Evolutionary conservation across 2,888 invertebrate genomes (phyloP), one percentile per base, ranked within the genome.

Genomic region (Entomobrya proxima): DNA sequence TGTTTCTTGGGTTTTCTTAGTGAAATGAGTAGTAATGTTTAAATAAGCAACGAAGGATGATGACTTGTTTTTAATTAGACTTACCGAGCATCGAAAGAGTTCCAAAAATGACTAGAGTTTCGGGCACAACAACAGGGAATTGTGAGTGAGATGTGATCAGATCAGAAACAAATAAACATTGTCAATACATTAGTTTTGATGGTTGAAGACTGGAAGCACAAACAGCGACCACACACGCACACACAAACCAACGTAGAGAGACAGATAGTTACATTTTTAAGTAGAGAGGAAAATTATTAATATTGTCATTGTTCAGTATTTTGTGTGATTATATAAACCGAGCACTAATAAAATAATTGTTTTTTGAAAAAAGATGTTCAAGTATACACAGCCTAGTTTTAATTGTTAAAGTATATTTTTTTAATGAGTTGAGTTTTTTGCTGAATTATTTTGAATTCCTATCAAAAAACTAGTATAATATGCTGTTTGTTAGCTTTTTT

Each of bases 21-120:
- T 75, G 82, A 82, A 58, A 79, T 74, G 78, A 78, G 47, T 7
- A 74, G 35, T 74, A 67, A 82, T 72, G 30, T 50, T 76, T 75
- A 82, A 82, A 72, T 47, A 81, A 82, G 82, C 82, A 82, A 81
- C 80, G 80, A 76, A 76, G 58, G 76, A 76, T 76, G 76, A 75
- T 75, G 85, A 72, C 64, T 74, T 72, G 58, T 74, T 81, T 80
- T 72, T 35, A 80, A 55, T 80, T 37, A 85, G 85, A 97, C 97
- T 97, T 97, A 97, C 97, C 97, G 96, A 95, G 97, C 96, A 95
- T 96, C 96, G 96, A 97, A 97, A 95, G 96, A 97, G 95, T 96
- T 97, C 97, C 97, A 97, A 96, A 97, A 97, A 95, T 96, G 96
- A 96, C 97, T 97, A 96, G 58, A 82, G 95, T 93, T 89, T 90